These are phyloP conservation scores for Geotrypetes seraphini DNA, from an alignment of 2,797 vertebrate species.

Conservation along the genomic window DNA sequence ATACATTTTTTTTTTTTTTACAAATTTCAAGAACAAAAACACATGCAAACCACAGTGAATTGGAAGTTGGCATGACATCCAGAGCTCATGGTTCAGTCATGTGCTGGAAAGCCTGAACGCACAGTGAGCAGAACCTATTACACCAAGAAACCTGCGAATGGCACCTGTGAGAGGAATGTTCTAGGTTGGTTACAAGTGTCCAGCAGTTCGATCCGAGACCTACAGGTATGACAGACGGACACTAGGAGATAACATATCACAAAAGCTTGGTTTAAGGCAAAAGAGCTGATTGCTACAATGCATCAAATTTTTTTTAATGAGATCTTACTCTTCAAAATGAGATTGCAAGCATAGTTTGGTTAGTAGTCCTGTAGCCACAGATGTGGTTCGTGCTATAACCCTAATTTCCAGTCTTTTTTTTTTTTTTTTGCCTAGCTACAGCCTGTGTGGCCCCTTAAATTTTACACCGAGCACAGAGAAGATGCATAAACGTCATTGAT, in stretches of 20 bases:
- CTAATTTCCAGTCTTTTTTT: slow-evolving; percentile 35
- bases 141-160: slow-evolving; percentile 27
- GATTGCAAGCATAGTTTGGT: slow-evolving; percentile 5
- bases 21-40: slow-evolving; percentile 30
- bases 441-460: slow-evolving; percentile 32
- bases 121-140: slow-evolving; percentile 30
- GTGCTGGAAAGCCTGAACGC: slow-evolving; percentile 29
- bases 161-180: slow-evolving; percentile 25
- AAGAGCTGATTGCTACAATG: slow-evolving; percentile 56
- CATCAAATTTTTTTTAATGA: no score
- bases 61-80: slow-evolving; percentile 37
- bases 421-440: slow-evolving; percentile 69
- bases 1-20: no score
- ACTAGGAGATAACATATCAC: slow-evolving; percentile 40
- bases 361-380: slow-evolving; percentile 21
- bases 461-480: slow-evolving; percentile 24
- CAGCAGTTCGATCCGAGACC: slow-evolving; percentile 28
- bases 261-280: slow-evolving; percentile 62
- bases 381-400: slow-evolving; percentile 9
- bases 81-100: slow-evolving; percentile 27
- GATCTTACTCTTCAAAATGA: no score
- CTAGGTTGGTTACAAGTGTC: slow-evolving; percentile 11
- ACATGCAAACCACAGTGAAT: slow-evolving; percentile 28
- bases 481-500: no score
- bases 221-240: slow-evolving; percentile 31